Evolutionary conservation across 2,113 vertebrate species (phyloP), one percentile per base, ranked within the genome.

Genomic region (Coryphaenoides rupestris): DNA sequence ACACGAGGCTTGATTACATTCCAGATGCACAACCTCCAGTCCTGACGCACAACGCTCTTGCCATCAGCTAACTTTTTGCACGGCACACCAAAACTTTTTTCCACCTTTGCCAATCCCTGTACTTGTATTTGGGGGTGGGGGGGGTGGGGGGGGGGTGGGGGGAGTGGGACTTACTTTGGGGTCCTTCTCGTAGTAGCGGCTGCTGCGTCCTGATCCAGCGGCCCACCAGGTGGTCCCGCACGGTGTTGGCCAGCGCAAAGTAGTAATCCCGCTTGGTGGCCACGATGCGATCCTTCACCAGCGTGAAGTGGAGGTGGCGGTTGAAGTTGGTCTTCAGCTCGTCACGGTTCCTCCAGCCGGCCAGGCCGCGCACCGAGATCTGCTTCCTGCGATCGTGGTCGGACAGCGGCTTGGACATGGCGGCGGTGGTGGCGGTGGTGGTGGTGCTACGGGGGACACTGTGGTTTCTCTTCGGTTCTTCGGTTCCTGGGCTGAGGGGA

Each of bases 141-240:
- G n/a, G n/a, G n/a, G n/a, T n/a, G n/a, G n/a, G n/a, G n/a, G n/a
- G 50, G 77, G 28, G 28, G 1, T 5, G 33, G 3, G 33, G 9
- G 13, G 13, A 40, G 33, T 40, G 14, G 33, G 33, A 65, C 82
- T 87, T 87, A 95, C 95, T 92, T 95, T 95, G 61, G 95, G 95
- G 78, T 96, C 95, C 77, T 92, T 95, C 84, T 95, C 94, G 26
- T 96, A 95, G 87, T 96, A 95, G 82, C 94, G 53, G 74, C 85
- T 96, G 95, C 86, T 95, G 95, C n/a, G 95, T 96, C 75, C 94
- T 87, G 86, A 96, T 93, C 94, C 94, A 95, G 68, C 93, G 90
- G 63, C 94, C 94, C 54, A 96, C 88, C 68, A 95, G 82, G 83
- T 95, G 95, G 69, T 96, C 95, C 0, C 95, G 90, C 21, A 96